Evolutionary conservation across 2,888 invertebrate species (phyloP).

Genomic region (Alitta virens): DNA sequence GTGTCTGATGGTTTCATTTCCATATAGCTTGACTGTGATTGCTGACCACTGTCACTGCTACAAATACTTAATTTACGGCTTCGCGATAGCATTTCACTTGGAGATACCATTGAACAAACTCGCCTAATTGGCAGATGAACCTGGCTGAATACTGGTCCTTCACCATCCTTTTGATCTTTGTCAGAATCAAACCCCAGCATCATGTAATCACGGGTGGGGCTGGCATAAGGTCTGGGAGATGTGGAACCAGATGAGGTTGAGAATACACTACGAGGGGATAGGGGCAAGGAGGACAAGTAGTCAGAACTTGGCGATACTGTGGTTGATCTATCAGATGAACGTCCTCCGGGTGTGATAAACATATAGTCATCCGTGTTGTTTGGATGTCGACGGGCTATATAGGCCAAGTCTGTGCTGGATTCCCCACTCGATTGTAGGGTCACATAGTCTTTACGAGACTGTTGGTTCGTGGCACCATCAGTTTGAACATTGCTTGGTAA

Average conservation of each 20-base stretch:
- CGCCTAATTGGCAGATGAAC: constrained; percentile 16
- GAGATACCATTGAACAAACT: constrained; percentile 1
- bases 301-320: no score
- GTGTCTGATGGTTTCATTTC: background rate
- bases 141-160: constrained; percentile 14
- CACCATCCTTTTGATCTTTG: constrained; percentile 1
- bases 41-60: background rate
- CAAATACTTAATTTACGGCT: constrained; percentile 19
- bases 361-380: constrained; percentile 10
- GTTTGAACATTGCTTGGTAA: no score
- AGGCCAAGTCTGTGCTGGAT: background rate
- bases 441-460: no score
- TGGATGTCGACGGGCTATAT: background rate
- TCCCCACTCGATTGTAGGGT: no score
- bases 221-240: background rate
- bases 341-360: background rate
- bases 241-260: background rate
- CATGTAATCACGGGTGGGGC: background rate
- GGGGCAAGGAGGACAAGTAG: no score
- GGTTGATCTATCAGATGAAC: no score
- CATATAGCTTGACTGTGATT: background rate
- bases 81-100: background rate
- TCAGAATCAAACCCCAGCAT: background rate
- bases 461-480: no score
- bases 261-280: background rate